Base-by-base conservation (phyloP, 2,797 vertebrate genomes). In the Poliocrania exsul region DNA sequence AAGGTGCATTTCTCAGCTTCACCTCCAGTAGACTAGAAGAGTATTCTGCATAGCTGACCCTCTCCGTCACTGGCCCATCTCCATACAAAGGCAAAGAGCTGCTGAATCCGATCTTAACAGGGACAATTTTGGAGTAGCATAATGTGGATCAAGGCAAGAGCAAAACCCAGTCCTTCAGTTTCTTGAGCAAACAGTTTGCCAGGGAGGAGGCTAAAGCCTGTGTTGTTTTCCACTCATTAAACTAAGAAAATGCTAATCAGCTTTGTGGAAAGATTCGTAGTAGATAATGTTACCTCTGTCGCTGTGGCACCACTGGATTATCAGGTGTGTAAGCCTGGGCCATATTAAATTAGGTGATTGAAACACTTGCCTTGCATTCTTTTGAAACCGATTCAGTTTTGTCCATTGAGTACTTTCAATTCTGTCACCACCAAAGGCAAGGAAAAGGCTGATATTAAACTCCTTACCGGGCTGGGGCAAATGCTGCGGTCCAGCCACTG, bases 181-280 rank as follows among this genome's bases (percentile, higher is more conserved):
- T 66, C 49, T 67, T 18, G 11, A 66, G 61, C 46, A 53, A 61
- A 40, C 9, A 6, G 7, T 20, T 21, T 61, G 38, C 7, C 18
- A 11, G 46, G 19, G 61, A 86, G 79, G 79, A 64, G 19, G 31
- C n/a, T 69, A 16, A 90, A 84, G 67, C 51, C 51, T 25, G 3
- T 20, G 24, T 10, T 74, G 54, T 72, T 94, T 93, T 93, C 91
- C 42, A 2, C 69, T 95, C 93, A 88, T 91, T 83, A 93, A 86
- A 89, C 61, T 93, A 92, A 93, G 26, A 65, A 83, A 94, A 93
- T 79, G 88, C 77, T 90, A 72, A 92, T 91, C 47, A 84, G 80
- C 86, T 79, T 35, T 62, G 70, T 65, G 73, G 82, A 54, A 84
- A 65, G 82, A 86, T 64, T 58, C 3, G 0, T 44, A 25, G 66